A percentile compares a stretch with the other conserved stretches of the same genome.
phyloP scores from a whole-genome alignment of 2,888 invertebrate genomes.

The Melieria omissa region DNA sequence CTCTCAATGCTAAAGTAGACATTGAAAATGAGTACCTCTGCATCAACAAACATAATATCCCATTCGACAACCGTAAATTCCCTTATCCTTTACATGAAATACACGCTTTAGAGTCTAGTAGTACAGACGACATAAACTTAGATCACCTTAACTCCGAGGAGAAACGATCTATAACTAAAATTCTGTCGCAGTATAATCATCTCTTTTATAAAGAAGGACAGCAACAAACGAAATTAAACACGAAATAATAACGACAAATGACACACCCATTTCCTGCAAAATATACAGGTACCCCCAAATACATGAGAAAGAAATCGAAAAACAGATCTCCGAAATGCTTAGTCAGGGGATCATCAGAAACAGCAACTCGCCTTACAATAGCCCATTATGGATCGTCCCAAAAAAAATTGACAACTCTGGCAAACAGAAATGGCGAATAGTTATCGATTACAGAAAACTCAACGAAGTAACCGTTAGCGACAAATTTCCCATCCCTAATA shows the following conservation, averaged over 20 bases:
- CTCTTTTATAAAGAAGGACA: no score
- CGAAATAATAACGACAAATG: no score
- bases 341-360: conserved; percentile 2
- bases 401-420: conserved; percentile 22
- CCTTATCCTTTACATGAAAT: no score
- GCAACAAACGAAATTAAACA: no score
- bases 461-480: conserved; percentile 15
- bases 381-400: not conserved
- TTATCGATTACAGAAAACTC: conserved; percentile 19
- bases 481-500: conserved; percentile 13
- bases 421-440: conserved; percentile 7
- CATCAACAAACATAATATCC: no score
- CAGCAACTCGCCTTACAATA: not conserved
- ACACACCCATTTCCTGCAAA: no score
- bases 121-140: no score
- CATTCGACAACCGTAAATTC: no score
- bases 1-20: not conserved
- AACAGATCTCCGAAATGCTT: conserved; percentile 2
- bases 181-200: no score
- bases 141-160: no score
- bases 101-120: no score
- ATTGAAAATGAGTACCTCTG: not conserved
- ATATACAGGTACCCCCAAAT: conserved; percentile 2
- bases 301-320: conserved; percentile 14
- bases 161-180: no score